Conservation (phyloP, 2,888 invertebrate species). For the Epistrophe eligans region DNA sequence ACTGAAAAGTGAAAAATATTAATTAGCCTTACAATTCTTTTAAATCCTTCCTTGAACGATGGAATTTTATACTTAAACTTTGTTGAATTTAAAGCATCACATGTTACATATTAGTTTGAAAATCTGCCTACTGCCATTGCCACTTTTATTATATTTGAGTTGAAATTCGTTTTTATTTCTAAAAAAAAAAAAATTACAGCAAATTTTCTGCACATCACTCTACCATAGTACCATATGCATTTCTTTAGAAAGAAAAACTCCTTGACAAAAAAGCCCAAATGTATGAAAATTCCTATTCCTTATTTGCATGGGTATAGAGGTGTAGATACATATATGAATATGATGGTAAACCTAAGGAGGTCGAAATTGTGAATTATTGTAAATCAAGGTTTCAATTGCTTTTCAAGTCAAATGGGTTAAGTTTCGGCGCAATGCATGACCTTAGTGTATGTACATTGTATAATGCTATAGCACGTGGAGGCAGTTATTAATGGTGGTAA, state of each 20-base stretch:
- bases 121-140: no score
- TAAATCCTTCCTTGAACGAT: no score
- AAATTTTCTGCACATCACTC: constrained; percentile 9
- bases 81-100: no score
- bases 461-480: constrained; percentile 36
- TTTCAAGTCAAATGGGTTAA: constrained; percentile 56
- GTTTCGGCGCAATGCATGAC: constrained; percentile 57
- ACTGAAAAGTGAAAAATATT: no score
- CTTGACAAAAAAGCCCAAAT: constrained; percentile 10
- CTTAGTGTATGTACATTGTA: constrained; percentile 26
- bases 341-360: constrained; percentile 26
- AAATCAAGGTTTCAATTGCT: constrained; percentile 52
- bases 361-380: constrained; percentile 31
- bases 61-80: no score
- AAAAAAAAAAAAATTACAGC: no score
- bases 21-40: no score
- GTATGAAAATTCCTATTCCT: constrained; percentile 43
- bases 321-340: no score
- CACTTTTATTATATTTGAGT: no score
- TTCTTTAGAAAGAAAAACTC: not conserved
- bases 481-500: constrained; percentile 38
- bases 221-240: not conserved
- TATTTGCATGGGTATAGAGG: constrained; percentile 3
- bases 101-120: no score
- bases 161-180: no score